Base-by-base conservation (phyloP, 2,113 vertebrate genomes). In the Cygnus atratus region DNA sequence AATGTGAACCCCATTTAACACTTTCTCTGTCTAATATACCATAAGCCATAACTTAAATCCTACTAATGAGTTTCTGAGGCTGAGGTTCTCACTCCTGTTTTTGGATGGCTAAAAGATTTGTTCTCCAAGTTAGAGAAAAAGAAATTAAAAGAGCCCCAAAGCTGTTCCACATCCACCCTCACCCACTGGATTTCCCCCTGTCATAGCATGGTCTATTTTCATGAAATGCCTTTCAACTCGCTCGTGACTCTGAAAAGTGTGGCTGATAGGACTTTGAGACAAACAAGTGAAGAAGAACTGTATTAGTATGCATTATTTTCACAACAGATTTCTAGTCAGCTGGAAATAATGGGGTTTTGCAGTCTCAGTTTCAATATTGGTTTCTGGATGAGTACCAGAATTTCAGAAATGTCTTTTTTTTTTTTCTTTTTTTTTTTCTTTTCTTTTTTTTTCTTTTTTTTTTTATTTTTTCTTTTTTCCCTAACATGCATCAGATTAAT, bases 201-300 rank as follows among this genome's bases (percentile, higher is more conserved):
- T 96, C 87, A 96, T 97, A 93, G 95, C 93, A 79, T 68, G 98
- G 96, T 98, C 98, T 88, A 98, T 98, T 98, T 98, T 98, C 96
- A 96, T 98, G 88, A 98, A 98, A 90, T 98, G 93, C 75, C 97
- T 94, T 96, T 98, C 96, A 95, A 97, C 97, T 96, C 99, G 93
- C 61, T 96, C 90, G 76, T 95, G 94, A 68, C 79, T 98, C 98
- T 98, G 58, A 81, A 62, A 84, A 81, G 4, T 43, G 13, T n/a
- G 11, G n/a, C 13, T 59, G 16, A 31, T 11, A 46, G 1, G 4
- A 26, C 29, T 66, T 16, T 39, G 57, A 71, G 66, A 80, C 22
- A 76, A 68, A 43, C 77, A 48, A 24, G 16, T 31, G 54, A 79
- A 93, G 28, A 91, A 24, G 24, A 81, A 21, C 18, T 7, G 65